These are phyloP conservation scores for Anoplolepis gracilipes DNA, from an alignment of 1,140 invertebrate genomes.

Conservation along the genomic window DNA sequence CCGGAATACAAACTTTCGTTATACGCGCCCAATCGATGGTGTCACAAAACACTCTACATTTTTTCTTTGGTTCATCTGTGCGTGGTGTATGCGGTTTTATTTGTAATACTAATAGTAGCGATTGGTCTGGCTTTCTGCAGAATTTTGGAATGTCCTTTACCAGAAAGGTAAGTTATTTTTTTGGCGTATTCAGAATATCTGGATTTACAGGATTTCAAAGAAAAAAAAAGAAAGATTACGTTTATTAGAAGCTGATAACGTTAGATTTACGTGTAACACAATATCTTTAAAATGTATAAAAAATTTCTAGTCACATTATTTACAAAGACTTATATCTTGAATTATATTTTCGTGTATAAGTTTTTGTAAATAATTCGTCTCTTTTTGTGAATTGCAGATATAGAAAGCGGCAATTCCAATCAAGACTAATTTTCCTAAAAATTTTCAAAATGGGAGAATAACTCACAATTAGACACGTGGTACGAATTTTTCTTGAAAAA, in stretches of 20 bases:
- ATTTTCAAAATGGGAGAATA: constrained; percentile 23
- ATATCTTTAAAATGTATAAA: not conserved
- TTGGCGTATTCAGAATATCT: not conserved
- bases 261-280: not conserved
- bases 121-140: constrained; percentile 88
- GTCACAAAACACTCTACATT: constrained; percentile 91
- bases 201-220: not conserved
- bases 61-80: constrained; percentile 91
- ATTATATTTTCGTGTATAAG: constrained; percentile 1
- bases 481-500: constrained; percentile 2
- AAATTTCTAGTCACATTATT: not conserved
- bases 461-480: not conserved
- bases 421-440: constrained; percentile 28
- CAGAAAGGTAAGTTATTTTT: constrained; percentile 83
- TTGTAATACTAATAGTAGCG: constrained; percentile 87
- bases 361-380: constrained; percentile 18
- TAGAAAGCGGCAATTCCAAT: constrained; percentile 34
- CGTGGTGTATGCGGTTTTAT: constrained; percentile 89
- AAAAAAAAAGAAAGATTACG: not conserved
- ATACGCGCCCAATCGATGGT: constrained; percentile 91
- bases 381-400: constrained; percentile 21
- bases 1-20: constrained; percentile 89
- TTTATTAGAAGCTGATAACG: not conserved
- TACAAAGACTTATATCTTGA: not conserved
- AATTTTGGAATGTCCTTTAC: constrained; percentile 89